phyloP scores from a whole-genome alignment of 2,888 invertebrate species.

The Epinotia nisella region DNA sequence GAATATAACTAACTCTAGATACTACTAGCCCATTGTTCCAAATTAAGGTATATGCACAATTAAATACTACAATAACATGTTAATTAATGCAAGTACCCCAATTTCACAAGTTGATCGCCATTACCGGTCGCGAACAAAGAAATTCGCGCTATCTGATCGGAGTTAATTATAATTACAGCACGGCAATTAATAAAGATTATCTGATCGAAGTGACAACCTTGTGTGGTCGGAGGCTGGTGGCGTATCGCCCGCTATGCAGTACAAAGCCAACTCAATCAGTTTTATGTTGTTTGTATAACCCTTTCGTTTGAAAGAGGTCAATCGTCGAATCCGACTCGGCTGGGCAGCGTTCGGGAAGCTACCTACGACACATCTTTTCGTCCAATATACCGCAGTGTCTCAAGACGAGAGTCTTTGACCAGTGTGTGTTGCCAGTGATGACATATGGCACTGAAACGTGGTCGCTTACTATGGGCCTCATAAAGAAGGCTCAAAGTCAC shows the following conservation, averaged over 20 bases:
- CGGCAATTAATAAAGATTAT: slow-evolving; percentile 37
- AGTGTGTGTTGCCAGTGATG: too few relatives aligned
- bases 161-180: slow-evolving; percentile 37
- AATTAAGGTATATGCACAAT: background rate
- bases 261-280: background rate
- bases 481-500: too few relatives aligned
- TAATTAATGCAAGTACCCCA: slow-evolving; percentile 16
- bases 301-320: too few relatives aligned
- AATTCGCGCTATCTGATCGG: slow-evolving; percentile 30
- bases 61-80: slow-evolving; percentile 12
- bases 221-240: background rate
- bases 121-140: slow-evolving; percentile 33
- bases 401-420: too few relatives aligned
- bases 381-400: too few relatives aligned
- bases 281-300: background rate
- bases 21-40: background rate
- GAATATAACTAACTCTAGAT: too few relatives aligned
- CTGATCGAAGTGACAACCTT: slow-evolving; percentile 37
- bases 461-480: too few relatives aligned
- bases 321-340: too few relatives aligned
- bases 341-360: too few relatives aligned
- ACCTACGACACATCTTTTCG: too few relatives aligned
- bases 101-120: slow-evolving; percentile 20
- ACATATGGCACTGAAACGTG: too few relatives aligned
- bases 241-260: slow-evolving; percentile 2